These are phyloP conservation scores for Nesometra sesokonis DNA, from an alignment of 35 echinoderm and acorn worm species.

Conservation along the genomic window DNA sequence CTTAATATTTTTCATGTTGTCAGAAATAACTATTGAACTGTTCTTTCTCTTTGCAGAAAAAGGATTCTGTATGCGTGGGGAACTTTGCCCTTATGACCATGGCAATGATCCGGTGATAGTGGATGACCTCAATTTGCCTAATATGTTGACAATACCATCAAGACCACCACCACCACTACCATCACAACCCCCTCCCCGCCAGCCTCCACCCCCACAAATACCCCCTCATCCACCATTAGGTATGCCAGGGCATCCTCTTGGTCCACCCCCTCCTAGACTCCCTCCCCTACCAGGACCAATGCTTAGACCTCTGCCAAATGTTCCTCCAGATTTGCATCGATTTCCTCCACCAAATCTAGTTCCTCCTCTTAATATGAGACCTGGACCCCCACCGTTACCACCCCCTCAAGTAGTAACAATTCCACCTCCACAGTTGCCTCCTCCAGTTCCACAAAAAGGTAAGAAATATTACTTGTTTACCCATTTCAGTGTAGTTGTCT, in stretches of 20 bases:
- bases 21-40: neutral
- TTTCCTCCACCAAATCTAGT: neutral
- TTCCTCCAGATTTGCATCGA: constrained; percentile 6
- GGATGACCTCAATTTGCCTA: constrained; percentile 67
- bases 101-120: constrained; percentile 85
- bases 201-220: constrained; percentile 14
- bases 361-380: neutral
- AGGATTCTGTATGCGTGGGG: constrained; percentile 95
- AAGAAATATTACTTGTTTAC: no score
- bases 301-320: constrained; percentile 8
- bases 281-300: constrained; percentile 31
- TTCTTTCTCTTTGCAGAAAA: constrained; percentile 54
- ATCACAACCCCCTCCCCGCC: constrained; percentile 14
- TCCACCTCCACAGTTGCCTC: constrained; percentile 22
- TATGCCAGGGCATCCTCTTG: constrained; percentile 14
- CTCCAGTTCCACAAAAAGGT: constrained; percentile 10
- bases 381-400: constrained; percentile 23
- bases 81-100: constrained; percentile 88
- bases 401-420: neutral
- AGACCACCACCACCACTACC: neutral
- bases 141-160: constrained; percentile 5
- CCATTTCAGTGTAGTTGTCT: no score
- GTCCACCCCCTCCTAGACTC: constrained; percentile 23
- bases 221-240: constrained; percentile 28
- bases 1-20: neutral